Conservation (phyloP, 2,113 vertebrate species). For the Myotis davidii region DNA sequence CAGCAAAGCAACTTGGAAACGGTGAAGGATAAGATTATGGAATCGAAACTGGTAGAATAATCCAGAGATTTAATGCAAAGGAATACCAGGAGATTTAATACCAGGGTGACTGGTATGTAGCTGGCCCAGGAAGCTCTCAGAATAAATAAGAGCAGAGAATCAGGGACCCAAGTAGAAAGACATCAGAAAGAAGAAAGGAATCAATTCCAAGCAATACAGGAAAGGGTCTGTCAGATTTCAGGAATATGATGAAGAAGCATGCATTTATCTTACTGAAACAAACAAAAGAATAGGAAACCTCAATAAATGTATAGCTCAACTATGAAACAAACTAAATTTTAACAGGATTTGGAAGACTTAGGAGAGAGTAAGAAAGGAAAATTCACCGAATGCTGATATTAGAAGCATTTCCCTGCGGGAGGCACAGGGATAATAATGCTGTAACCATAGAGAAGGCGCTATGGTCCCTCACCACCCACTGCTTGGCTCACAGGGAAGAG, state of each 20-base stretch:
- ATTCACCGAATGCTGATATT: neutral
- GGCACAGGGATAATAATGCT: neutral
- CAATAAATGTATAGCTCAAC: neutral
- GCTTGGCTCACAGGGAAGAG: neutral
- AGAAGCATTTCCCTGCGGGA: neutral
- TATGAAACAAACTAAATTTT: neutral
- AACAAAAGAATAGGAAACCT: neutral
- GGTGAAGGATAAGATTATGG: neutral
- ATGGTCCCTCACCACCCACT: too few relatives aligned
- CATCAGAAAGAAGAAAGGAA: neutral
- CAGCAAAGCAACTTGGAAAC: neutral
- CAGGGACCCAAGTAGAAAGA: neutral
- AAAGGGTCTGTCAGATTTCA: neutral
- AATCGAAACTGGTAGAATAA: neutral
- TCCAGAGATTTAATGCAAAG: neutral
- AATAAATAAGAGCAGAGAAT: neutral
- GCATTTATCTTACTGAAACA: neutral
- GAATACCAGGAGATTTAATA: neutral
- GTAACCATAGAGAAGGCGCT: neutral
- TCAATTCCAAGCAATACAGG: neutral
- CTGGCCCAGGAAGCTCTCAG: neutral
- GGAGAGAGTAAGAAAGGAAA: neutral
- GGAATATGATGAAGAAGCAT: neutral
- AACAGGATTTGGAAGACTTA: neutral
- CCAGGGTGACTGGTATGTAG: neutral